Conservation (phyloP, 2,888 invertebrate genomes). For the Mycalesis mineus region DNA sequence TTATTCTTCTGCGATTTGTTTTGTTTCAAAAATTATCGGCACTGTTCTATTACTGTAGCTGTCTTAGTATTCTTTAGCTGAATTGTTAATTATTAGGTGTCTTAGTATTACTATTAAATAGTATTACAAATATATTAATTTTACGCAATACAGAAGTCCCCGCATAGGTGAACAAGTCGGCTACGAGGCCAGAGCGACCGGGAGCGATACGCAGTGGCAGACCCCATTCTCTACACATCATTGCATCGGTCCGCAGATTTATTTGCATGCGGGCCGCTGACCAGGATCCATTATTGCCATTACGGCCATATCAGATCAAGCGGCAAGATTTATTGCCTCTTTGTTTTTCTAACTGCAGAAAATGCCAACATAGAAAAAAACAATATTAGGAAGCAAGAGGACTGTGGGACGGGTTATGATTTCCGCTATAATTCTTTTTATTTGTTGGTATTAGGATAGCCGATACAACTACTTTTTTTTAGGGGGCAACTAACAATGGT, state of each 20-base stretch:
- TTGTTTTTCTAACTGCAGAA: constrained; percentile 74
- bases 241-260: constrained; percentile 78
- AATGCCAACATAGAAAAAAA: constrained; percentile 56
- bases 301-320: constrained; percentile 74
- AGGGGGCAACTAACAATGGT: background rate
- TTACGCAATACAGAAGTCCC: background rate
- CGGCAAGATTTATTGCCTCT: constrained; percentile 74
- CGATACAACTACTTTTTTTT: constrained; percentile 27
- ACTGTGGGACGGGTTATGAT: constrained; percentile 65
- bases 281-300: constrained; percentile 78
- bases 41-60: too few species aligned
- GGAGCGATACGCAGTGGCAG: constrained; percentile 40
- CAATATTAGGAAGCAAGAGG: constrained; percentile 53
- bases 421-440: constrained; percentile 65
- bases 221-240: constrained; percentile 78
- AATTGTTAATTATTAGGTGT: too few species aligned
- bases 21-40: too few species aligned
- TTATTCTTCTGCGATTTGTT: too few species aligned
- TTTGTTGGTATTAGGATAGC: constrained; percentile 38
- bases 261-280: constrained; percentile 80
- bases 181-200: constrained; percentile 17
- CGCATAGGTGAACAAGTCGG: constrained; percentile 25
- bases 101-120: too few species aligned
- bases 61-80: too few species aligned
- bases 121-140: background rate